Percentiles rank a stretch among this genome's conserved stretches.
These are phyloP conservation scores for Phengaris alcon DNA, from an alignment of 2,888 invertebrate genomes.

Conservation along the genomic window DNA sequence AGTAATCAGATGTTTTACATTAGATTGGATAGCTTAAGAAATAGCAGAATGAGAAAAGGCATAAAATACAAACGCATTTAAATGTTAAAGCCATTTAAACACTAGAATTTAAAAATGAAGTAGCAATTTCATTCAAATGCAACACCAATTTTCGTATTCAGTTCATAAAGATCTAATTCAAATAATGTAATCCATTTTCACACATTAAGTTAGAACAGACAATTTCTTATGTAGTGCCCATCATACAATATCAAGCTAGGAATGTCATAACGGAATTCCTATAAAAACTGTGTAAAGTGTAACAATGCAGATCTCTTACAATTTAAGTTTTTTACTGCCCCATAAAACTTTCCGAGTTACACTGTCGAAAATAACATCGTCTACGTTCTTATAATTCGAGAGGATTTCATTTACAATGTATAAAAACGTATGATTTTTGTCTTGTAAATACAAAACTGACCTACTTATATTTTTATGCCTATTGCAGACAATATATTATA, in stretches of 20 bases:
- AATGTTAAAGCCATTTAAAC: background rate
- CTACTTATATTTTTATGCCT: background rate
- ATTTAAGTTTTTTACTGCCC: constrained; percentile 23
- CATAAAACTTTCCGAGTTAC: constrained; percentile 15
- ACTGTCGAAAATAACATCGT: constrained; percentile 4
- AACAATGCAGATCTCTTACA: constrained; percentile 24
- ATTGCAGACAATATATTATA: background rate
- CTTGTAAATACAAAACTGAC: background rate
- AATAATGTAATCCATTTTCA: background rate
- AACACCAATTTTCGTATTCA: background rate
- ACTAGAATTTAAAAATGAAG: background rate
- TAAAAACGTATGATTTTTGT: background rate
- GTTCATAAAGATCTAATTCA: background rate
- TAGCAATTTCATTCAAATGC: background rate
- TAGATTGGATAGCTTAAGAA: background rate
- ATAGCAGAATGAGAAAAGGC: background rate
- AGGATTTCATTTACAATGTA: background rate
- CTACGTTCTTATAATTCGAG: constrained; percentile 13
- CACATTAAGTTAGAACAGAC: background rate
- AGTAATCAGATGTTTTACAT: background rate
- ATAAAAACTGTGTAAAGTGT: constrained; percentile 17
- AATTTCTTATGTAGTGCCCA: background rate
- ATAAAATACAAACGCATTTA: background rate
- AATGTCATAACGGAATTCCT: background rate
- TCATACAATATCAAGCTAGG: background rate